Percentiles rank a stretch among this genome's conserved stretches.
These are phyloP conservation scores for Alviniconcha strummeri DNA, from an alignment of 2,888 invertebrate species.

Conservation along the genomic window DNA sequence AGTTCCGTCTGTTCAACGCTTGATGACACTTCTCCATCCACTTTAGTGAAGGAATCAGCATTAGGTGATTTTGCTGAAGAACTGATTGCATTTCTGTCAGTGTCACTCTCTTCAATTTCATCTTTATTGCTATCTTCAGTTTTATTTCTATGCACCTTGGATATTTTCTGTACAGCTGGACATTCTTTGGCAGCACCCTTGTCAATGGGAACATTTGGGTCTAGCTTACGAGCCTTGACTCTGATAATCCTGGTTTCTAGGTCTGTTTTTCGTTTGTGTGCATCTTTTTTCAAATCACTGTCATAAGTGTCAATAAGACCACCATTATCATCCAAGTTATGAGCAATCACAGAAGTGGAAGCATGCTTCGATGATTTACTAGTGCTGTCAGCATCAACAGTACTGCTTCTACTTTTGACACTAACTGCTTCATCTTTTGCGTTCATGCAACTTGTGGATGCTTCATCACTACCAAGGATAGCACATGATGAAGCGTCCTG, in stretches of 20 bases:
- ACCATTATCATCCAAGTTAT: not conserved
- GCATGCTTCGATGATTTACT: not conserved
- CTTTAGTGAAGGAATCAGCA: not conserved
- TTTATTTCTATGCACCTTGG: not conserved
- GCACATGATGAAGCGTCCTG: not conserved
- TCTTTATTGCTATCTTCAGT: not conserved
- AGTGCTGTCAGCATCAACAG: conserved; percentile 18
- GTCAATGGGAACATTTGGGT: not conserved
- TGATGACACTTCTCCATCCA: not conserved
- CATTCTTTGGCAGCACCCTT: not conserved
- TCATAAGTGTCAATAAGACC: not conserved
- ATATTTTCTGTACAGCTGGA: not conserved
- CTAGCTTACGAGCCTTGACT: conserved; percentile 12
- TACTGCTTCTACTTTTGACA: not conserved
- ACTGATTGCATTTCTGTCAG: conserved; percentile 1
- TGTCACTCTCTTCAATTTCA: not conserved
- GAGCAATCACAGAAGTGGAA: not conserved
- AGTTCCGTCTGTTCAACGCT: not conserved
- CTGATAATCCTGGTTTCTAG: not conserved
- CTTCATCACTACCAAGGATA: conserved; percentile 3
- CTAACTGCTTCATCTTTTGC: not conserved
- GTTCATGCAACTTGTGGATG: not conserved
- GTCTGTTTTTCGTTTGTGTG: not conserved
- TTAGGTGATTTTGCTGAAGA: not conserved
- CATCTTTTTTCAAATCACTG: not conserved